Percentiles rank a stretch among this genome's conserved stretches.
These are phyloP conservation scores for Rhingia rostrata DNA, from an alignment of 2,888 invertebrate species.

Conservation along the genomic window DNA sequence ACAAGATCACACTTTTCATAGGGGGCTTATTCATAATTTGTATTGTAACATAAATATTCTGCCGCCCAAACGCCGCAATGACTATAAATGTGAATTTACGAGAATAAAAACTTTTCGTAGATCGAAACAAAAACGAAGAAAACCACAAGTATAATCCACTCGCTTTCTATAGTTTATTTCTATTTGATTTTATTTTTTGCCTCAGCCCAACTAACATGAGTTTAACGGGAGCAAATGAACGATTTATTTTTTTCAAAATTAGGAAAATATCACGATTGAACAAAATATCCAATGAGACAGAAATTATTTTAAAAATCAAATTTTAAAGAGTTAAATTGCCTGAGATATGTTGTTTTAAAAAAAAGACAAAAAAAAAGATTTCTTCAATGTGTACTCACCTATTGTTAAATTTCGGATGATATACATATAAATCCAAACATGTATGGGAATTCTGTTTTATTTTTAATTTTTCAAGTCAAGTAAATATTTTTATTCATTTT, in stretches of 20 bases:
- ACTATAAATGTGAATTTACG: slow-evolving; percentile 68
- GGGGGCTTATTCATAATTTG: slow-evolving; percentile 65
- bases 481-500: slow-evolving; percentile 22
- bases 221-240: not conserved
- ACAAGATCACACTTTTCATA: slow-evolving; percentile 59
- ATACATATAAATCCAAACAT: slow-evolving; percentile 59
- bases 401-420: slow-evolving; percentile 48
- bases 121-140: too few species aligned
- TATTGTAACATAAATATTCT: slow-evolving; percentile 58
- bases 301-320: slow-evolving; percentile 3
- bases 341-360: too few species aligned
- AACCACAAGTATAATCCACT: slow-evolving; percentile 55
- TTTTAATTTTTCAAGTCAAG: slow-evolving; percentile 41
- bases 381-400: slow-evolving; percentile 49
- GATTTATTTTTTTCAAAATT: slow-evolving; percentile 7
- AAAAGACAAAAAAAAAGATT: too few species aligned
- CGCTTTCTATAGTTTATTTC: slow-evolving; percentile 22
- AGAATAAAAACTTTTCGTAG: slow-evolving; percentile 59
- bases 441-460: slow-evolving; percentile 23
- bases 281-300: slow-evolving; percentile 32
- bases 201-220: slow-evolving; percentile 2
- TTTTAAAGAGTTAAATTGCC: too few species aligned
- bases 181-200: slow-evolving; percentile 3
- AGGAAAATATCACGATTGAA: slow-evolving; percentile 43
- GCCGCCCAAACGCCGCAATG: slow-evolving; percentile 47